Evolutionary conservation across 1,140 invertebrate species (phyloP), one percentile per base, ranked within the genome.

Genomic region (Xylocopa sonorina): DNA sequence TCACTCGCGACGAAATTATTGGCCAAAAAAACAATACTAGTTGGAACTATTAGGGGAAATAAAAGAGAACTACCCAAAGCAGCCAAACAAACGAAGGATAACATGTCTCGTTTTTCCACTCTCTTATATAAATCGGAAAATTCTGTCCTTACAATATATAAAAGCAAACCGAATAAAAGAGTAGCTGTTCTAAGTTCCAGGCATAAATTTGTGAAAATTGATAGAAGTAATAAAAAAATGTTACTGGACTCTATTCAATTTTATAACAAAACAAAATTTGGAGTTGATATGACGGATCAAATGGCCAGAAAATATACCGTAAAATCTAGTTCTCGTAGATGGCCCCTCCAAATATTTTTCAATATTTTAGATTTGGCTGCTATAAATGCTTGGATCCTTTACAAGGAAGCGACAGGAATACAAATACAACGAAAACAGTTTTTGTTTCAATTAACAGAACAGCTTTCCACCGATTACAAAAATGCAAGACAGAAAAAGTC

Each of bases 251-350:
- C 85, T 21, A 58, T 89, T 34, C 34, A 16, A 21, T 86, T 63
- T 81, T 88, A 88, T 75, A 89, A 85, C 50, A 74, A 81, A 51
- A 88, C 75, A 21, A 88, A 87, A 78, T 86, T 69, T 83, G 67
- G 77, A 34, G 81, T 87, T 48, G 73, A 87, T 62, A 71, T 84
- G 46, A 48, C 55, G n/a, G 71, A 86, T 62, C 64, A 83, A 81
- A 85, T 82, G 81, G 32, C 29, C 27, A 24, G 41, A 58, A 62
- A 77, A 67, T 67, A n/a, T 73, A 63, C 46, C 2, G 46, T 48
- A 12, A 48, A 48, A 53, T 53, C 51, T 24, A 53, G 51, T 53
- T 53, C 51, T 41, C 34, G 51, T 34, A 80, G 68, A 69, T 88
- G 81, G 83, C 83, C 80, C 16, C 55, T 87, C 41, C 78, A 85